phyloP scores from a whole-genome alignment of 2,888 invertebrate genomes.

The Drosophila neonasuta region DNA sequence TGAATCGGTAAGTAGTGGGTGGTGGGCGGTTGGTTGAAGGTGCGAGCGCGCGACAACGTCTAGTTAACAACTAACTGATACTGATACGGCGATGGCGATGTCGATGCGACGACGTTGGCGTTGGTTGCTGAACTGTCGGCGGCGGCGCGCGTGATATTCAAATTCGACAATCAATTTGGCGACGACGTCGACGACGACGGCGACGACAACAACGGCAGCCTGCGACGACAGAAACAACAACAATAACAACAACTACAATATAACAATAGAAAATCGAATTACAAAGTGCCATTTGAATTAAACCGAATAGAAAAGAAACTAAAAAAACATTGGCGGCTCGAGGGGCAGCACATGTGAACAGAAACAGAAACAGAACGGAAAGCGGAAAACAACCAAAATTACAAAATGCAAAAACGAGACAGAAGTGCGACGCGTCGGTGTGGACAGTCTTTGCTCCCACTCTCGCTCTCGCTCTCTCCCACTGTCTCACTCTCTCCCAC shows the following conservation, averaged over 20 bases:
- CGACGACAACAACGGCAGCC: constrained; percentile 41
- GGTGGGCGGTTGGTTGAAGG: not conserved
- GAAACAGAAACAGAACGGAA: constrained; percentile 32
- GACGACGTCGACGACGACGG: constrained; percentile 12
- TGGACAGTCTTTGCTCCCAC: constrained; percentile 2
- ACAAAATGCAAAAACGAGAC: constrained; percentile 31
- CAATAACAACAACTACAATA: constrained; percentile 62
- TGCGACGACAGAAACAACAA: constrained; percentile 63
- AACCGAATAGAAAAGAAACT: constrained; percentile 43
- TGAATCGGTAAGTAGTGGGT: not conserved
- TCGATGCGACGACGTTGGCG: constrained; percentile 60
- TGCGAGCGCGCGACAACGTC: constrained; percentile 53
- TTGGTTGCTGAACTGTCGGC: constrained; percentile 53
- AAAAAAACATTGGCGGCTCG: constrained; percentile 26
- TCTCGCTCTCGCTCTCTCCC: constrained; percentile 4
- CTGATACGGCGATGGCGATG: constrained; percentile 34
- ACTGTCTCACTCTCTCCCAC: constrained; percentile 2
- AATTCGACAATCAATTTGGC: constrained; percentile 74
- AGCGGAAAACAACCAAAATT: constrained; percentile 36
- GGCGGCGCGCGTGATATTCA: constrained; percentile 66
- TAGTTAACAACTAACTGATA: constrained; percentile 75
- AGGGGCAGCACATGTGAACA: constrained; percentile 11
- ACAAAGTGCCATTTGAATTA: constrained; percentile 71
- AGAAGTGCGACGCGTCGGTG: constrained; percentile 14
- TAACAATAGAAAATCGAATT: constrained; percentile 72